These are phyloP conservation scores for Pagrus major DNA, from an alignment of 2,113 vertebrate species.

Conservation along the genomic window DNA sequence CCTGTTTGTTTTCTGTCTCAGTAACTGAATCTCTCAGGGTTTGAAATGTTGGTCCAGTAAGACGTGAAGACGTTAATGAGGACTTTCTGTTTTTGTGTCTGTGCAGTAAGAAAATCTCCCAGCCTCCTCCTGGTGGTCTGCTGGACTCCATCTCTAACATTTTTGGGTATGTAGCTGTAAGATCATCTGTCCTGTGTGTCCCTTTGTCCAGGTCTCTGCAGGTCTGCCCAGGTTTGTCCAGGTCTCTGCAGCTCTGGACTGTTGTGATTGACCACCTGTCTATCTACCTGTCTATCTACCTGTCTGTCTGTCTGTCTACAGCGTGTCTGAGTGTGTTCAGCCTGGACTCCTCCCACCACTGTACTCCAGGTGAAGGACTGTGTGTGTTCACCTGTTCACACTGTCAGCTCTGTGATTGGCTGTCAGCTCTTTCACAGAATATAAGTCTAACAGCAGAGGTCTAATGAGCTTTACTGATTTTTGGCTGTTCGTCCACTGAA, in stretches of 20 bases:
- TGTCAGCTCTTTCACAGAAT: background rate
- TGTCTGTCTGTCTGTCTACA: conserved; percentile 82
- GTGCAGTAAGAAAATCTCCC: conserved; percentile 90
- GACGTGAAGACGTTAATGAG: too few species aligned
- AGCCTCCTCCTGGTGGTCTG: conserved; percentile 91
- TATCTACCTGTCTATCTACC: conserved; percentile 73
- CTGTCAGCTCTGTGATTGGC: conserved; percentile 1
- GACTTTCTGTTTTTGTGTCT: background rate
- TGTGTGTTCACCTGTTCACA: conserved; percentile 53
- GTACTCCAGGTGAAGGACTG: conserved; percentile 89
- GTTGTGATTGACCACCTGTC: conserved; percentile 68
- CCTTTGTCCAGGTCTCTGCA: background rate
- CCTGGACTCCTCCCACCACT: conserved; percentile 88
- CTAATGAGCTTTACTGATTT: background rate
- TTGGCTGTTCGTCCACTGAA: too few species aligned
- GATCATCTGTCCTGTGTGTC: background rate
- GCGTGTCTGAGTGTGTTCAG: conserved; percentile 91
- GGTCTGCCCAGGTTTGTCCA: conserved; percentile 50
- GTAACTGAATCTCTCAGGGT: background rate
- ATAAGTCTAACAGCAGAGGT: background rate
- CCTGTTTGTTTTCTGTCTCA: too few species aligned
- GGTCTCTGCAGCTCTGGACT: conserved; percentile 57
- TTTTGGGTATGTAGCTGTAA: conserved; percentile 91
- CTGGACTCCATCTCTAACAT: conserved; percentile 98
- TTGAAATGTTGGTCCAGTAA: background rate